Percentiles rank a stretch among this genome's conserved stretches.
These are phyloP conservation scores for Nomada goodeniana DNA, from an alignment of 2,888 invertebrate species.

Conservation along the genomic window DNA sequence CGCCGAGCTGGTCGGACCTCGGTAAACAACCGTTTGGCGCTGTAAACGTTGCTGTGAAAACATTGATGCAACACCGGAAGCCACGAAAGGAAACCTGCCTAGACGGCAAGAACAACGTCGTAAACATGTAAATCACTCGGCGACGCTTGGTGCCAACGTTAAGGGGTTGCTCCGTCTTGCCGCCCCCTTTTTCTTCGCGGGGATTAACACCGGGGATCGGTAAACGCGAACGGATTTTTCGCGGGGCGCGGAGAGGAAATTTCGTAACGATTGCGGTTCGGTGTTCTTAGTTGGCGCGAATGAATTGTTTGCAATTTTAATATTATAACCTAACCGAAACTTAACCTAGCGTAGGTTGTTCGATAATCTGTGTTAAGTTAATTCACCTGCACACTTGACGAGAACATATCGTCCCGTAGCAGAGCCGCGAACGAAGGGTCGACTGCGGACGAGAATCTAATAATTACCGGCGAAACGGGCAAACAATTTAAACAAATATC, in stretches of 20 bases:
- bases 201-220: too few relatives aligned
- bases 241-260: neutral
- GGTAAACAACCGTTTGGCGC: constrained; percentile 57
- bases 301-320: neutral
- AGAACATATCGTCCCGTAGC: neutral
- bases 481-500: neutral
- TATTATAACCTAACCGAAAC: too few relatives aligned
- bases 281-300: neutral
- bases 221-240: too few relatives aligned
- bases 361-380: too few relatives aligned
- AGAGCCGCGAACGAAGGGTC: neutral
- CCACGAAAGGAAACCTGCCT: constrained; percentile 44
- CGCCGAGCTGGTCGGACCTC: constrained; percentile 33
- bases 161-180: neutral
- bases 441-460: neutral
- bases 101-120: constrained; percentile 45
- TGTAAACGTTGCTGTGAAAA: constrained; percentile 71
- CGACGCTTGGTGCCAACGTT: neutral
- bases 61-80: constrained; percentile 66
- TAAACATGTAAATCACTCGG: constrained; percentile 68
- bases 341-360: too few relatives aligned
- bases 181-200: too few relatives aligned
- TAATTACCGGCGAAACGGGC: too few relatives aligned
- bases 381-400: too few relatives aligned
- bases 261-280: neutral